Percentiles rank a stretch among this genome's conserved stretches.
Conservation (phyloP, 2,888 invertebrate genomes). For the Tethea ocularis region DNA sequence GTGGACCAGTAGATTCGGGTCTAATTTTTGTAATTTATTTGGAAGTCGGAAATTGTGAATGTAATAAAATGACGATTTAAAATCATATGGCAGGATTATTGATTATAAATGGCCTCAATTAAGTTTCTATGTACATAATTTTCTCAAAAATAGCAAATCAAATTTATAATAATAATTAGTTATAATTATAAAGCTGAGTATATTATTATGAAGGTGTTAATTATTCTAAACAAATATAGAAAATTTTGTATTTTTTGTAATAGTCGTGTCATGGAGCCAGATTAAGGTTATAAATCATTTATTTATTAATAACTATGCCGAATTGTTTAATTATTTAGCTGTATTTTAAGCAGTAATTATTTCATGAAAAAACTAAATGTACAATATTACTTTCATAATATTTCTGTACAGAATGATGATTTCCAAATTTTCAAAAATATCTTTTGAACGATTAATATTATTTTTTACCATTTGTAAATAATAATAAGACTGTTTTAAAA, state of each 20-base stretch:
- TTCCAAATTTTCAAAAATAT: background rate
- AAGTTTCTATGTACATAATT: constrained; percentile 31
- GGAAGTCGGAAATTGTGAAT: constrained; percentile 28
- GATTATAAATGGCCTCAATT: background rate
- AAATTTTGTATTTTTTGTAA: constrained; percentile 60
- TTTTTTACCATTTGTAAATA: constrained; percentile 46
- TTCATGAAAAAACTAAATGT: background rate
- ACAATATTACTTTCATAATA: background rate
- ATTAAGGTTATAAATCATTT: background rate
- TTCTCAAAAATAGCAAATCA: constrained; percentile 21
- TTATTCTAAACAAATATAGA: constrained; percentile 25
- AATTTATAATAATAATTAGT: constrained; percentile 24
- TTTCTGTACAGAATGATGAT: background rate
- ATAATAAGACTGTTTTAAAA: constrained; percentile 66
- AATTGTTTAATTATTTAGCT: constrained; percentile 5
- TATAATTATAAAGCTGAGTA: constrained; percentile 17
- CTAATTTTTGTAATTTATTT: constrained; percentile 49
- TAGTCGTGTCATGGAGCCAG: constrained; percentile 31
- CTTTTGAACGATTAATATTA: background rate
- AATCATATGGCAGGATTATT: constrained; percentile 8
- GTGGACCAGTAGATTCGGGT: constrained; percentile 71
- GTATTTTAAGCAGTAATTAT: background rate
- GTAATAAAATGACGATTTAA: background rate
- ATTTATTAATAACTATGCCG: constrained; percentile 3
- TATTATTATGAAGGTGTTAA: constrained; percentile 28